phyloP scores from a whole-genome alignment of 2,888 invertebrate genomes.

The Boloria selene region DNA sequence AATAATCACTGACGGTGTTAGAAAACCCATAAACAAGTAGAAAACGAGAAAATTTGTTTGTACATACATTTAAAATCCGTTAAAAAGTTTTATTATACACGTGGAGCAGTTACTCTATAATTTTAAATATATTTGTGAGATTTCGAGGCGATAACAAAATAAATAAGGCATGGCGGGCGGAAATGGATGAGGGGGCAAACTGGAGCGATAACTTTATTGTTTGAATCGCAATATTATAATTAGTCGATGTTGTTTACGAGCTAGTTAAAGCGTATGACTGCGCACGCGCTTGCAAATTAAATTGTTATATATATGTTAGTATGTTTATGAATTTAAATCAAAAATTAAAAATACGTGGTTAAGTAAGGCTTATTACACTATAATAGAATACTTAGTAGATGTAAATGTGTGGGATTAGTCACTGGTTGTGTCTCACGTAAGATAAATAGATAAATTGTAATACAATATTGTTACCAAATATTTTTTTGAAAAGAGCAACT shows the following conservation, averaged over 20 bases:
- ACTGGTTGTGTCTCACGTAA: too few species aligned
- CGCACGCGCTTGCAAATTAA: too few species aligned
- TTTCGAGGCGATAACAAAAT: slow-evolving; percentile 31
- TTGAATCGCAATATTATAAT: slow-evolving; percentile 31
- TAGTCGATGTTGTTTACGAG: not conserved
- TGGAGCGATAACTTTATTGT: slow-evolving; percentile 15
- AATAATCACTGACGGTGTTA: slow-evolving; percentile 11
- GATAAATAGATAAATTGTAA: too few species aligned
- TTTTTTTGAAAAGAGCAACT: too few species aligned
- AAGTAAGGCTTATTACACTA: too few species aligned
- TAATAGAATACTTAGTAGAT: too few species aligned
- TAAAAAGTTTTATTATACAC: slow-evolving; percentile 6
- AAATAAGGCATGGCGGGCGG: slow-evolving; percentile 31
- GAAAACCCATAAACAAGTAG: slow-evolving; percentile 10
- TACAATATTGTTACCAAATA: too few species aligned
- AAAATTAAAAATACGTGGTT: too few species aligned
- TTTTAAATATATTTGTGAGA: slow-evolving; percentile 33
- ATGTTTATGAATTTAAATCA: too few species aligned
- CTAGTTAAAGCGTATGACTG: too few species aligned
- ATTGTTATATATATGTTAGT: too few species aligned
- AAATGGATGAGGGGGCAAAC: slow-evolving; percentile 2
- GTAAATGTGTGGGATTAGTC: too few species aligned
- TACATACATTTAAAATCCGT: slow-evolving; percentile 18
- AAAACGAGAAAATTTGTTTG: slow-evolving; percentile 6
- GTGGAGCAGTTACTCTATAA: slow-evolving; percentile 20